Base-by-base conservation (phyloP, 2,113 vertebrate species). In the Solea solea region DNA sequence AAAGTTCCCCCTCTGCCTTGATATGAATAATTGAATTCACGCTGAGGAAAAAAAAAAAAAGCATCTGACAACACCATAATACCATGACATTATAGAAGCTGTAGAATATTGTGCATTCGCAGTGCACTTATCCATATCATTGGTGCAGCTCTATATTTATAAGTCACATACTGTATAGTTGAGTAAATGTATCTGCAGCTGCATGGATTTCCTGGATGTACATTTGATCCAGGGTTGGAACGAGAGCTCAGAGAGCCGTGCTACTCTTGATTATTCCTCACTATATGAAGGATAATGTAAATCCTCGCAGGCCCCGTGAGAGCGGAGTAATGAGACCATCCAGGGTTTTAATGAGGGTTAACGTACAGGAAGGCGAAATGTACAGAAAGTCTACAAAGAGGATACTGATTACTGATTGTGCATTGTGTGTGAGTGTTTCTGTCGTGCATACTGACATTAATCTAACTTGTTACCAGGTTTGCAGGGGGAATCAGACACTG, bases 301-400 rank as follows among this genome's bases (percentile, higher is more conserved):
- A 78, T 65, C 54, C 39, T 50, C 14, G 25, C 39, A 52, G 42
- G 72, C 71, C 40, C 76, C 53, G 7, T 64, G 27, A 67, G 59
- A 77, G 65, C 39, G n/a, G 40, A 59, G 44, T 88, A 90, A 90
- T 83, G 81, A 89, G 80, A 71, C 72, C 34, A 46, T 56, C 66
- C 53, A 72, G 57, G 42, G 49, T 81, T 87, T 82, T 83, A 85
- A 90, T 87, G 63, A 87, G 60, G 58, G 64, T 68, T 53, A 27
- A 73, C 46, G 40, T 9, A 45, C 65, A 63, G 67, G 63, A 53
- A 60, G 59, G 57, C 64, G 77, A 34, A 34, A 34, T 59, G 69
- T 56, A 41, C 69, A 46, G 65, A 71, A 49, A 16, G 58, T 72
- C 55, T 61, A 49, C 51, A 21, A 74, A 61, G 67, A 75, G 9